phyloP scores from a whole-genome alignment of 2,113 vertebrate genomes.

The Capreolus pygargus region DNA sequence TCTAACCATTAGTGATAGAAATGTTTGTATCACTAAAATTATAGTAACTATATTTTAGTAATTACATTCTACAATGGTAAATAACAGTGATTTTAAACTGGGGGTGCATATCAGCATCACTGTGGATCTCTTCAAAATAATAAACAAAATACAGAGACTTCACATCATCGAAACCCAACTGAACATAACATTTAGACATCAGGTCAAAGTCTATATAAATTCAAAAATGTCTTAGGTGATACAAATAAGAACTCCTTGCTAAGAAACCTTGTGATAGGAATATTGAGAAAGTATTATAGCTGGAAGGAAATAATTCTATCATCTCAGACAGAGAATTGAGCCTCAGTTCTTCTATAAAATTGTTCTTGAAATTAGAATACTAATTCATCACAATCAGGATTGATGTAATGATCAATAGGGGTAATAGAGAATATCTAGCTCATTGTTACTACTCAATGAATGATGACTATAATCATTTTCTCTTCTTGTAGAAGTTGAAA shows the following conservation, averaged over 20 bases:
- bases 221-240: neutral
- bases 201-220: neutral
- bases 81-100: neutral
- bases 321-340: neutral
- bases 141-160: neutral
- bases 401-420: neutral
- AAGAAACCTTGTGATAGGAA: neutral
- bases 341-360: neutral
- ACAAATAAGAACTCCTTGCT: neutral
- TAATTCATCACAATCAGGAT: neutral
- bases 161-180: neutral
- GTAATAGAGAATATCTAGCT: neutral
- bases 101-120: neutral
- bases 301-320: neutral
- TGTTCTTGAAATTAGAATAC: conserved; percentile 31
- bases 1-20: neutral
- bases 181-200: neutral
- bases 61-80: neutral
- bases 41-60: neutral
- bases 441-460: neutral
- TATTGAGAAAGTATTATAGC: neutral
- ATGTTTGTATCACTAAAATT: neutral
- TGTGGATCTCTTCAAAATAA: neutral
- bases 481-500: neutral
- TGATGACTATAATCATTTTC: conserved; percentile 20